Conservation (phyloP, 2,113 vertebrate species). For the Prunella fulvescens region DNA sequence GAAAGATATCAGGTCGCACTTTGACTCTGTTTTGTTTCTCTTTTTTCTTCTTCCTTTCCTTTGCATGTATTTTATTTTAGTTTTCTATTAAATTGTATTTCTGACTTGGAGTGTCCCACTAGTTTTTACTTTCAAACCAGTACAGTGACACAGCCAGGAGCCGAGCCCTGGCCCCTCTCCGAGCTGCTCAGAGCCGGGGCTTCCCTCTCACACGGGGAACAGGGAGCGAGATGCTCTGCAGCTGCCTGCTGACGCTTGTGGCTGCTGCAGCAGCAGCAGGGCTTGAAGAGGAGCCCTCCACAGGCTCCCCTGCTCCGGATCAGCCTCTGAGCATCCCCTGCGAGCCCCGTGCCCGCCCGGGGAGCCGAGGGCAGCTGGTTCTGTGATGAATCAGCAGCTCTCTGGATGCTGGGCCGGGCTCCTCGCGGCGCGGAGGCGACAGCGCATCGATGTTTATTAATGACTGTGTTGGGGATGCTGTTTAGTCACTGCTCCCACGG, state of each 20-base stretch:
- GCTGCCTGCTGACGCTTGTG: rapidly evolving
- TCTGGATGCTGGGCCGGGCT: constrained; percentile 7
- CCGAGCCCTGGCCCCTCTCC: not conserved
- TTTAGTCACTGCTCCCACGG: constrained; percentile 61
- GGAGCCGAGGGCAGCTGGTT: not conserved
- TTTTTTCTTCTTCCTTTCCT: too few species aligned
- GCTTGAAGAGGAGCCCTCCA: rapidly evolving
- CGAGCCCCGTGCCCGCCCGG: not conserved
- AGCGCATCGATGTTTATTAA: constrained; percentile 44
- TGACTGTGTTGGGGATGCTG: constrained; percentile 49
- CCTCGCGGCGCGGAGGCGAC: constrained; percentile 21
- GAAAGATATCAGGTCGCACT: too few species aligned
- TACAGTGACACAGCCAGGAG: not conserved
- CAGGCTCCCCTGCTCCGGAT: rapidly evolving
- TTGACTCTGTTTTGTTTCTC: too few species aligned
- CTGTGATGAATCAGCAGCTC: constrained; percentile 53
- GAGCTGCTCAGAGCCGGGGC: not conserved
- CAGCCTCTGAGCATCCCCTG: not conserved
- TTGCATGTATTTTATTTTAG: too few species aligned
- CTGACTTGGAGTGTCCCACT: too few species aligned
- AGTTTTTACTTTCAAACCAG: too few species aligned
- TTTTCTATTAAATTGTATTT: too few species aligned
- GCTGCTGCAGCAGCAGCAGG: not conserved
- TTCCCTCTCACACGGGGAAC: rapidly evolving
- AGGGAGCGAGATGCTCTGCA: not conserved